Base-by-base conservation (phyloP, 2,888 invertebrate genomes). In the Barypeithes pellucidus region DNA sequence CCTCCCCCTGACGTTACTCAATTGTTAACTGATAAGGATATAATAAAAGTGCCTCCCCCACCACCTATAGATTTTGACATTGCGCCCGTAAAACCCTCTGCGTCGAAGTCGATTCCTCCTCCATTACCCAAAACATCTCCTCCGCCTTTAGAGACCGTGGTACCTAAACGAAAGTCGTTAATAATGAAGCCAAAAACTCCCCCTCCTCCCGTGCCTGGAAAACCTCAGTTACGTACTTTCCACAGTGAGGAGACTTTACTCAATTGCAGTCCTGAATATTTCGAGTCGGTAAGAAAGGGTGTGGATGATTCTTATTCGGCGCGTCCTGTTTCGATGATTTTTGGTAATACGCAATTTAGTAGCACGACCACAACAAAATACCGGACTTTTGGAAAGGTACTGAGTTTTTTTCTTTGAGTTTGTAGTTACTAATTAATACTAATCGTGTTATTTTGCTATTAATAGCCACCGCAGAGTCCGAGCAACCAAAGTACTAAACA, bases 401-500 rank as follows among this genome's bases (percentile, higher is more conserved):
- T 43, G 24, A 41, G 41, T 39, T 14, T 39, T 39, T 14, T 39
- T 24, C 36, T 39, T 60, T 41, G 14, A 24, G n/a, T 60, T 41
- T n/a, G 14, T 60, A 41, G 33, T 60, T 36, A 59, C 11, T 59
- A 59, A 16, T 39, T 14, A 8, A 29, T 33, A 14, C 77, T 77
- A 77, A 78, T 76, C 75, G 50, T 72, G 57, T 69, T 63, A 45
- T 43, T 24, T 16, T 67, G 39, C 41, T 67, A 41, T 67, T 57
- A 69, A 68, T 77, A 86, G 86, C 86, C 86, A 22, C 86, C 92
- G 81, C 91, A 91, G 81, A 92, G 93, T 82, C 91, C 92, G 82
- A 91, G 92, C 84, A 91, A 90, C 82, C 90, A 90, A 86, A 90
- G 91, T 83, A 91, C 91, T 83, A 95, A 95, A 89, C 92, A 96